Percentiles rank a stretch among this genome's conserved stretches.
These are phyloP conservation scores for Ramphastos sulfuratus DNA, from an alignment of 2,113 vertebrate genomes.

Conservation along the genomic window DNA sequence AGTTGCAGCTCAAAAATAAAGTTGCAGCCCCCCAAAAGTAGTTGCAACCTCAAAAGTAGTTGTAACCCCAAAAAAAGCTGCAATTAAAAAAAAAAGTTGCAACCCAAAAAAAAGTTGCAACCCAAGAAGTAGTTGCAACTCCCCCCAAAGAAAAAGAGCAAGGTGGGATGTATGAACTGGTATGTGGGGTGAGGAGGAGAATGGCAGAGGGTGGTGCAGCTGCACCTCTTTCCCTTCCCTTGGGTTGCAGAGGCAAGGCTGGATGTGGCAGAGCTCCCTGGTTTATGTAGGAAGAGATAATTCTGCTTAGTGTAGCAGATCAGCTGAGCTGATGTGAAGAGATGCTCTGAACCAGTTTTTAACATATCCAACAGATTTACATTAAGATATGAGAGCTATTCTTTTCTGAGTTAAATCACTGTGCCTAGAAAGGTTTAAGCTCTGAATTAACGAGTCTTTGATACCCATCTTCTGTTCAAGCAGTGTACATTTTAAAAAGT, in stretches of 20 bases:
- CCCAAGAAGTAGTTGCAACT: neutral
- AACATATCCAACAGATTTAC: slow-evolving; percentile 51
- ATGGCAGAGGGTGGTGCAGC: neutral
- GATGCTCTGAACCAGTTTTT: slow-evolving; percentile 51
- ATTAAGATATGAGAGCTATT: slow-evolving; percentile 43
- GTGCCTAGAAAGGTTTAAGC: slow-evolving; percentile 25
- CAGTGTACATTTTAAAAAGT: slow-evolving; percentile 12
- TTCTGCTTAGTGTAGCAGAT: slow-evolving; percentile 47
- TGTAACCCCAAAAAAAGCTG: too few relatives aligned
- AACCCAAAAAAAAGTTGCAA: too few relatives aligned
- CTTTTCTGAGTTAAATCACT: slow-evolving; percentile 35
- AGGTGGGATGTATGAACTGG: neutral
- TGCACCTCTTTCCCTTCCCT: neutral
- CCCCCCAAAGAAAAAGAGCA: neutral
- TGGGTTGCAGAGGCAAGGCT: neutral
- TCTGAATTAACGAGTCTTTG: slow-evolving; percentile 47
- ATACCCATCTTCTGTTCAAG: slow-evolving; percentile 39
- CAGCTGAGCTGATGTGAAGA: slow-evolving; percentile 43
- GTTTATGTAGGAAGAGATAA: slow-evolving; percentile 20
- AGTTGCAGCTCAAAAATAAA: too few relatives aligned
- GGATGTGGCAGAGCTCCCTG: neutral
- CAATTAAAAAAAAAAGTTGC: too few relatives aligned
- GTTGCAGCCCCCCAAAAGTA: too few relatives aligned
- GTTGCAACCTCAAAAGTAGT: too few relatives aligned
- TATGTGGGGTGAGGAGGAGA: neutral